Evolutionary conservation across 2,797 vertebrate genomes (phyloP), one percentile per base, ranked within the genome.

Genomic region (Malacoctenus gilli): DNA sequence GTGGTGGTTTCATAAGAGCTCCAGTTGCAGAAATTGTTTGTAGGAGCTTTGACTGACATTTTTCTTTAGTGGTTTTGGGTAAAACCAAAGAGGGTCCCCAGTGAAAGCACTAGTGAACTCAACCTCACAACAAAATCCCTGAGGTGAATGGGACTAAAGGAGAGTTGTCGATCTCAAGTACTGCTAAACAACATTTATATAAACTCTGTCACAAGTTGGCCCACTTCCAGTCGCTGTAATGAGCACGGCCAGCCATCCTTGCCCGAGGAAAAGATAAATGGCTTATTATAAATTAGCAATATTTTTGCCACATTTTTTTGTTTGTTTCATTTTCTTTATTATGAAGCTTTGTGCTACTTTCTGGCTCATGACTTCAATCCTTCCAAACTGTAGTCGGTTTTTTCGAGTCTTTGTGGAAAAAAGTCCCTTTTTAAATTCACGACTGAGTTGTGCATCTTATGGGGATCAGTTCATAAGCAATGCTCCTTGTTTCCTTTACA

Each of bases 201-300:
- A 19, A 38, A 28, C 18, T 32, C 21, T 14, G 37, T 38, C 38
- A 59, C 18, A 58, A 52, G 38, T 35, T 72, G 61, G 44, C 44
- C 25, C 53, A 49, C 14, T 59, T 77, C 43, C 9, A 52, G 49
- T 4, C 50, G 21, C 52, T 39, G 15, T 68, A 68, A 68, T 76
- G 60, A 77, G 48, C 49, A n/a, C n/a, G n/a, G 28, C 8, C 48
- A 55, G 54, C 23, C 41, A 43, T 4, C 20, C 21, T 32, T 36
- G 50, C 46, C 52, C 59, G 14, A 34, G 44, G 41, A 61, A 69
- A 54, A 21, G 23, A 53, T 14, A 9, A 8, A 25, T 54, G 31
- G 32, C 42, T 23, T 5, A 20, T 46, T 34, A 37, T 43, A 42
- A 3, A 23, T 41, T 47, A 56, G 11, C 20, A 28, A n/a, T 31